Conservation (phyloP, 1,140 invertebrate genomes). For the Macrobrachium rosenbergii region DNA sequence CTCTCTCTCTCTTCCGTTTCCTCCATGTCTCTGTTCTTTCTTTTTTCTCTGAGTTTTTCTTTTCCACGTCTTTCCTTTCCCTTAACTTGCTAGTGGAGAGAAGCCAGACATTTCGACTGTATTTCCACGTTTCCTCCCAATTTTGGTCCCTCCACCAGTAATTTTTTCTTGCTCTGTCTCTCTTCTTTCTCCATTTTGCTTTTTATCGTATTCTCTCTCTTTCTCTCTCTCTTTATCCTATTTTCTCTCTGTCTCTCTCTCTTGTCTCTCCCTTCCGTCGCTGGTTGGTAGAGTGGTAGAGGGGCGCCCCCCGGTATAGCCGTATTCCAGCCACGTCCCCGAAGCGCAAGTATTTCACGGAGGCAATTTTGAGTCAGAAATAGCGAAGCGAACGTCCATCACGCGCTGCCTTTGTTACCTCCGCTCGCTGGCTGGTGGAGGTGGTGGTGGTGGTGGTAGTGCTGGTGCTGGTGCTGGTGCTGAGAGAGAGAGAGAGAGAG, state of each 20-base stretch:
- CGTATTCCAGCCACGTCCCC: slow-evolving; percentile 63
- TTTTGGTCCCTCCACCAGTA: no score
- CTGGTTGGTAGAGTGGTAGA: not conserved
- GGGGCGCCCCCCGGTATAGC: not conserved
- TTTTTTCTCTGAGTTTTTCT: no score
- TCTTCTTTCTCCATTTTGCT: not conserved
- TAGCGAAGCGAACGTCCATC: slow-evolving; percentile 66
- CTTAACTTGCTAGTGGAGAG: no score
- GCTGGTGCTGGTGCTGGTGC: not conserved
- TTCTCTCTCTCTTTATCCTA: not conserved
- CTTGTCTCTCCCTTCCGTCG: not conserved
- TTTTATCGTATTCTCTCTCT: not conserved
- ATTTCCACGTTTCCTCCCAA: not conserved
- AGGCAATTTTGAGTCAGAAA: slow-evolving; percentile 66
- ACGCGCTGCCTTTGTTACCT: slow-evolving; percentile 61
- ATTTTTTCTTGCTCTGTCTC: not conserved
- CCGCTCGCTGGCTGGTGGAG: not conserved
- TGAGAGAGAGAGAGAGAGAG: slow-evolving; percentile 11
- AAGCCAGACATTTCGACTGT: no score
- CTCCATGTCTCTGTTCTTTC: no score
- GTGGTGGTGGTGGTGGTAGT: slow-evolving; percentile 6
- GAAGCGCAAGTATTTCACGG: slow-evolving; percentile 66
- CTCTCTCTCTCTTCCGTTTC: no score
- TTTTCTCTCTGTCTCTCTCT: no score
- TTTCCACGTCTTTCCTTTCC: no score